These are phyloP conservation scores for Pantherophis guttatus DNA, from an alignment of 2,113 vertebrate species.

Conservation along the genomic window DNA sequence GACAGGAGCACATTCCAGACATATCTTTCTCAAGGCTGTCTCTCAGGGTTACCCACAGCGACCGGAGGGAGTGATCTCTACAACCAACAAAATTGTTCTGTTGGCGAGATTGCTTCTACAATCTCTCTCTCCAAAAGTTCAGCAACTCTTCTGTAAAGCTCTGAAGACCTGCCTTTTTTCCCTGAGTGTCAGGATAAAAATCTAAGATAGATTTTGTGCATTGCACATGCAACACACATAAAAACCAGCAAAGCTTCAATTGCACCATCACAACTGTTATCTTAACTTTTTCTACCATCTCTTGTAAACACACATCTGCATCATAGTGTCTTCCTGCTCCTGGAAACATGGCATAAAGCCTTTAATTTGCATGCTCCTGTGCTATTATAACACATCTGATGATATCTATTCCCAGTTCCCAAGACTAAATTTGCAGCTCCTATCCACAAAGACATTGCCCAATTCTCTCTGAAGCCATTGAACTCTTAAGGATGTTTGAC, in stretches of 20 bases:
- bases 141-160: too few species aligned
- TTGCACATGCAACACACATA: background rate
- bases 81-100: rapidly evolving
- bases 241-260: background rate
- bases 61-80: too few species aligned
- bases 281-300: background rate
- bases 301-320: background rate
- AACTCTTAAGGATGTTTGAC: background rate
- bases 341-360: background rate
- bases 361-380: background rate
- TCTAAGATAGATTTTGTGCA: background rate
- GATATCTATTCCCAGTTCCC: background rate
- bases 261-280: background rate
- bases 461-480: too few species aligned
- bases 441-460: background rate
- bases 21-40: too few species aligned
- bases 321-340: background rate
- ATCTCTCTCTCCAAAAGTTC: too few species aligned
- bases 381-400: background rate
- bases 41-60: too few species aligned
- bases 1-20: too few species aligned
- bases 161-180: too few species aligned
- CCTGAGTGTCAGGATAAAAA: too few species aligned
- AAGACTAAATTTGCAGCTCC: background rate
- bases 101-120: too few species aligned